These are phyloP conservation scores for Patella pellucida DNA, from an alignment of 2,888 invertebrate genomes.

Conservation along the genomic window DNA sequence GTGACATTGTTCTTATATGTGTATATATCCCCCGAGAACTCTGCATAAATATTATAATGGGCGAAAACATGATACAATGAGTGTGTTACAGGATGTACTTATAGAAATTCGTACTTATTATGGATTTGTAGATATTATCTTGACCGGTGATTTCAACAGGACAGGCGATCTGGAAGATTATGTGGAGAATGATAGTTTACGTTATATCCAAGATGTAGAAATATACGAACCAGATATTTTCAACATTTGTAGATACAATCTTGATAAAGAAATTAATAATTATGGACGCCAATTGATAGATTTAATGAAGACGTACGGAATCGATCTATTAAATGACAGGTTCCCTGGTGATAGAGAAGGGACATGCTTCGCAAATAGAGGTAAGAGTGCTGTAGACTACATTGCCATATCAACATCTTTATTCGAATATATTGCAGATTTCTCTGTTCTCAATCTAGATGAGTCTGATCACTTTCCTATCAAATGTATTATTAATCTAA, in stretches of 20 bases:
- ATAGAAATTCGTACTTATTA: neutral
- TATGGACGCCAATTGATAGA: constrained; percentile 4
- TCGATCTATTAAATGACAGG: neutral
- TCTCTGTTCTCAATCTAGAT: neutral
- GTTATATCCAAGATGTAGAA: neutral
- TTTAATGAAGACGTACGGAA: neutral
- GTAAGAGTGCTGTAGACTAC: constrained; percentile 6
- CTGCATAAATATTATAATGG: too few relatives aligned
- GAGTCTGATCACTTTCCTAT: constrained; percentile 5
- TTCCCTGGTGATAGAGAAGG: neutral
- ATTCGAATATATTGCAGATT: neutral
- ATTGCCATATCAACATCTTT: neutral
- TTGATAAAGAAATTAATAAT: neutral
- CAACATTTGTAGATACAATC: neutral
- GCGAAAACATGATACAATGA: neutral
- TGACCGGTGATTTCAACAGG: neutral
- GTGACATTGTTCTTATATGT: too few relatives aligned
- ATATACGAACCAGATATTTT: neutral
- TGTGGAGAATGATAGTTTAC: neutral
- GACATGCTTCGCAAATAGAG: neutral
- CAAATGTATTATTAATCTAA: neutral
- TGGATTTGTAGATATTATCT: neutral
- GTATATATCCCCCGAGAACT: neutral
- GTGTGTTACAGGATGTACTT: neutral
- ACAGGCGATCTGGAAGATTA: neutral